phyloP scores from a whole-genome alignment of 1,140 invertebrate species.

The Fragariocoptes setiger region DNA sequence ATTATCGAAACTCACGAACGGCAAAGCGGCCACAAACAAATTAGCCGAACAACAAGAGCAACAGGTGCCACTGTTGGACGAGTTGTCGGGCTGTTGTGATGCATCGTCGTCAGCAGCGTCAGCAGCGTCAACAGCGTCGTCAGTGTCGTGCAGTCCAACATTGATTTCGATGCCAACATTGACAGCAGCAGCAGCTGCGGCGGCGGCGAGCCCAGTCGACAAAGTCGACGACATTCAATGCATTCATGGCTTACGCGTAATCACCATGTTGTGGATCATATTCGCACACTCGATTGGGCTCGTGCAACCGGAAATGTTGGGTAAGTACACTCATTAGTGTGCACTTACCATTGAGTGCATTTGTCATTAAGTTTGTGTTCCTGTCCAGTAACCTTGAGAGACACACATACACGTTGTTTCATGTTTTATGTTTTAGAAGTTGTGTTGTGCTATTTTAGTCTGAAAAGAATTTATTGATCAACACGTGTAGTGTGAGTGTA shows the following conservation, averaged over 20 bases:
- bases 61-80: not conserved
- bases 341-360: too few relatives aligned
- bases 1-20: not conserved
- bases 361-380: too few relatives aligned
- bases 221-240: constrained; percentile 3
- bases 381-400: too few relatives aligned
- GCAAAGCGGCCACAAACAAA: not conserved
- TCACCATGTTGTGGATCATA: constrained; percentile 74
- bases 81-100: not conserved
- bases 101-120: not conserved
- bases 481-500: too few relatives aligned
- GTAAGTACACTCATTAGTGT: too few relatives aligned
- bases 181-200: not conserved
- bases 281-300: constrained; percentile 35
- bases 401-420: too few relatives aligned
- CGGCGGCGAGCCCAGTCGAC: not conserved
- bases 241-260: constrained; percentile 39
- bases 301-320: not conserved
- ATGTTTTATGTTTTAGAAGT: too few relatives aligned
- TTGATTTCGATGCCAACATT: not conserved
- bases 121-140: not conserved
- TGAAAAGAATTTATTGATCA: too few relatives aligned
- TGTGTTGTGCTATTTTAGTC: too few relatives aligned
- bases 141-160: not conserved
- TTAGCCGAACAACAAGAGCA: not conserved